A percentile compares a stretch with the other conserved stretches of the same genome.
Evolutionary conservation across 2,113 vertebrate species (phyloP).

Genomic region (Tursiops truncatus): DNA sequence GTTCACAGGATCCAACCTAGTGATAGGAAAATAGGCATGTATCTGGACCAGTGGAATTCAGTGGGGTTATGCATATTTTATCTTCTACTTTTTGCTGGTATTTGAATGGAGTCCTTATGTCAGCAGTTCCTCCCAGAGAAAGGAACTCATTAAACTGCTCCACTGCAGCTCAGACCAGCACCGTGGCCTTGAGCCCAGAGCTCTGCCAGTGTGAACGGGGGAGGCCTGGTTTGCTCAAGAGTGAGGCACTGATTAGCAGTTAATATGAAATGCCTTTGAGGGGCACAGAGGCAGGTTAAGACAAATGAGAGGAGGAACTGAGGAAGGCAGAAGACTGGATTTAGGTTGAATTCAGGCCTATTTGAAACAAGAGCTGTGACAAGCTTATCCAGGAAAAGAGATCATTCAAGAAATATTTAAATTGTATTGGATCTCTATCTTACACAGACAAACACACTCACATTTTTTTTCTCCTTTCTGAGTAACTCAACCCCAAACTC

Average conservation of each 20-base stretch:
- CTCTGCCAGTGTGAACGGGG: background rate
- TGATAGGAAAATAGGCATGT: background rate
- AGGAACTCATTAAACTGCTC: background rate
- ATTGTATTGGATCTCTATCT: background rate
- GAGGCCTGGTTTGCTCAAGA: background rate
- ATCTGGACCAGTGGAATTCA: background rate
- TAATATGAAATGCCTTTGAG: background rate
- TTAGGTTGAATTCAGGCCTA: background rate
- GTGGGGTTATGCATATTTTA: background rate
- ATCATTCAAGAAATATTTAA: conserved; percentile 41
- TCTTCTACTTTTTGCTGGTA: background rate
- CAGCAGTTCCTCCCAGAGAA: background rate
- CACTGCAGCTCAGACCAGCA: background rate
- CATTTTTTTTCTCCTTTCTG: background rate
- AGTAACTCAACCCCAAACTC: background rate
- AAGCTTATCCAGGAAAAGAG: background rate
- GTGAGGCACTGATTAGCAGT: background rate
- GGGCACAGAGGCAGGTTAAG: background rate
- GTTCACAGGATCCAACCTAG: background rate
- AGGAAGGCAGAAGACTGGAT: background rate
- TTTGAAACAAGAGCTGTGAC: conserved; percentile 20
- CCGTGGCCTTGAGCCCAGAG: background rate
- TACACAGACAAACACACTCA: background rate
- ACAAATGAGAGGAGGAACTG: background rate
- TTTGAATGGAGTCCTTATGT: background rate